Evolutionary conservation across 92 coral and sea anemone species (phyloP), one percentile per base, ranked within the genome.

Genomic region (Virgularia gustaviana): DNA sequence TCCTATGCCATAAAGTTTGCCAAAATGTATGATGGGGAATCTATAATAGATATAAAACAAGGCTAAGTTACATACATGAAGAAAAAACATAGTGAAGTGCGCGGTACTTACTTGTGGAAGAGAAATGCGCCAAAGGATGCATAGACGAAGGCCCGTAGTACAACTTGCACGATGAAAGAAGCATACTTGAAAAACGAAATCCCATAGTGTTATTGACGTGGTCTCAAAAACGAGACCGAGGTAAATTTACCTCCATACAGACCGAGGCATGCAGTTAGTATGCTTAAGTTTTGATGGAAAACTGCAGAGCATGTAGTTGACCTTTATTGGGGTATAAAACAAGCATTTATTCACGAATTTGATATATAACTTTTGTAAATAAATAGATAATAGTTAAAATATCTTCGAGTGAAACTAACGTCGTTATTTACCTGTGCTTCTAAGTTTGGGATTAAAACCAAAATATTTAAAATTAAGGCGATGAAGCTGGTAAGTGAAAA

Each of bases 41-140:
- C 75, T 68, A 60, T 41, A 41, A 41, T 16, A 41, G 16, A 13
- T 43, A 1, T 4, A 43, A 16, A 1, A 4, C 51, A 4, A 43
- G 4, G 13, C 19, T 43, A 20, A 43, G 51, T 43, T 20, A 43
- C 19, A 20, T 43, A 20, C 51, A 20, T 4, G 4, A 20, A 43
- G 19, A 4, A 43, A 1, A 1, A 20, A 2, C 13, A 43, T 22
- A 22, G 20, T 16, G 1, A 13, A 1, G n/a, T 43, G 51, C 4
- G 51, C 4, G n/a, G n/a, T 19, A 68, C 75, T 68, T 68, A 68
- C 75, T 68, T 68, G 75, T 68, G 75, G n/a, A 68, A 30, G 32
- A 68, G 31, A n/a, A 68, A 68, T 51, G 75, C 60, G 2, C 60
- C 39, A n/a, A 49, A 68, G n/a, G 55, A 29, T 4, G 75, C 33